Conservation (phyloP, 1,140 invertebrate genomes). For the Bacillus rossius region DNA sequence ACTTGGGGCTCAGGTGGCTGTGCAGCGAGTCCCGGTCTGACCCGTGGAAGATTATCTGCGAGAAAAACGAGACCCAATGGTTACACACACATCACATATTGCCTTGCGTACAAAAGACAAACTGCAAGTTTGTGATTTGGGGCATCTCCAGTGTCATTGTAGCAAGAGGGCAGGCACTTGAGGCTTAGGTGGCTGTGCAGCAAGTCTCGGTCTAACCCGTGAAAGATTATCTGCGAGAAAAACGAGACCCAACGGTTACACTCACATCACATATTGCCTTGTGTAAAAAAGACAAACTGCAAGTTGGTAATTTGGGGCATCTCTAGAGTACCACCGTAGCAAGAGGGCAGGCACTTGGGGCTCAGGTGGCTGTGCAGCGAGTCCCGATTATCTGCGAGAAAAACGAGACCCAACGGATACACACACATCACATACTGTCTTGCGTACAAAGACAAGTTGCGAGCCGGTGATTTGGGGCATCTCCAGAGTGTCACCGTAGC, state of each 20-base stretch:
- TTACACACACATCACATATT: too few species aligned
- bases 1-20: constrained; percentile 69
- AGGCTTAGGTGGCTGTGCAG: constrained; percentile 73
- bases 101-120: too few species aligned
- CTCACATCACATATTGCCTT: too few species aligned
- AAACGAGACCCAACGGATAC: too few species aligned
- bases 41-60: constrained; percentile 75
- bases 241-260: too few species aligned
- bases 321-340: constrained; percentile 70
- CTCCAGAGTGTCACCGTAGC: constrained; percentile 70
- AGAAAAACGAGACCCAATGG: constrained; percentile 24
- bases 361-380: constrained; percentile 72
- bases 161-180: constrained; percentile 68
- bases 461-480: constrained; percentile 55
- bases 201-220: constrained; percentile 73
- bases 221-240: constrained; percentile 63
- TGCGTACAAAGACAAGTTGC: too few species aligned
- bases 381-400: constrained; percentile 77
- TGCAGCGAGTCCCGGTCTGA: constrained; percentile 74
- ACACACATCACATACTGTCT: too few species aligned
- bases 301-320: constrained; percentile 54
- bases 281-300: too few species aligned
- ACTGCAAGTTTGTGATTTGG: too few species aligned
- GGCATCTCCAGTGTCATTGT: constrained; percentile 66
- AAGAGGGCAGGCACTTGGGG: constrained; percentile 70